phyloP scores from a whole-genome alignment of 2,113 vertebrate species.

The Eclectus roratus region DNA sequence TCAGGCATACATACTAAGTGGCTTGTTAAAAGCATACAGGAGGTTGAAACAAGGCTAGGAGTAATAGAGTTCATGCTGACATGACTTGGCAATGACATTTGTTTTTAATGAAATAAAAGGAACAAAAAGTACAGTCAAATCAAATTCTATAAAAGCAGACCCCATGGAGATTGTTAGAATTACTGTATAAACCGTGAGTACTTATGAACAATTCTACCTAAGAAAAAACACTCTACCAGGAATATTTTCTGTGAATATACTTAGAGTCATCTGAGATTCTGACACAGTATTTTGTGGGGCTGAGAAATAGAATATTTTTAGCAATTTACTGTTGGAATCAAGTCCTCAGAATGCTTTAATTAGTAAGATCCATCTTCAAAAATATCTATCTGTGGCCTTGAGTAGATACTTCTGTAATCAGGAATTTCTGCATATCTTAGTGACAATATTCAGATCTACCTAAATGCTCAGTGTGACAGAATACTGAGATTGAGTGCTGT shows the following conservation, averaged over 20 bases:
- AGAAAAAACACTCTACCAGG: background rate
- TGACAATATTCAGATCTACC: background rate
- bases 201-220: constrained; percentile 22
- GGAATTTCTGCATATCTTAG: background rate
- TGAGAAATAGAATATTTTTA: background rate
- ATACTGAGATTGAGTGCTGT: background rate
- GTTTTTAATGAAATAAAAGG: constrained; percentile 69
- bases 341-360: background rate
- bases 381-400: background rate
- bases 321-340: background rate
- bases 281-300: background rate
- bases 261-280: constrained; percentile 6
- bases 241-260: constrained; percentile 11
- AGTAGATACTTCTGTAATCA: background rate
- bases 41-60: constrained; percentile 53
- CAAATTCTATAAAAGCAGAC: constrained; percentile 57
- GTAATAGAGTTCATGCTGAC: constrained; percentile 65
- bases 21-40: constrained; percentile 62
- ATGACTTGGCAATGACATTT: constrained; percentile 60
- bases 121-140: constrained; percentile 68
- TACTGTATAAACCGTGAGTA: constrained; percentile 42
- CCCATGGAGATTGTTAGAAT: constrained; percentile 29
- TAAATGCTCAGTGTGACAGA: background rate
- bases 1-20: constrained; percentile 54
- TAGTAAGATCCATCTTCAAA: background rate